These are phyloP conservation scores for Drosophila crucigera DNA, from an alignment of 2,888 invertebrate genomes.

Conservation along the genomic window DNA sequence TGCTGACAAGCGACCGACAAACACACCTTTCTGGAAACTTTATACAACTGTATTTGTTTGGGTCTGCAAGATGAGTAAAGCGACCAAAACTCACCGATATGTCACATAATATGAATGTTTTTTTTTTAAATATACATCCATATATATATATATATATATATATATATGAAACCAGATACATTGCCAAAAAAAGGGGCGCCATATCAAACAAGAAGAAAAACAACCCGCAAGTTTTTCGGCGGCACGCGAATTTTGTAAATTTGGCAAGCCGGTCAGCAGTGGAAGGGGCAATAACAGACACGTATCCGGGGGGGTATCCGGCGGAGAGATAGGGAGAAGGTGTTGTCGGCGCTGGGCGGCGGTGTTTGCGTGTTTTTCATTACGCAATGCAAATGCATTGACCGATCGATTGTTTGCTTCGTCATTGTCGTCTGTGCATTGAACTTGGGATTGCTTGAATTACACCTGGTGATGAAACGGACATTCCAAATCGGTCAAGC, in stretches of 20 bases:
- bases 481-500: constrained; percentile 3
- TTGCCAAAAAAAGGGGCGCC: constrained; percentile 19
- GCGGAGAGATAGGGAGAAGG: not conserved
- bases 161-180: constrained; percentile 22
- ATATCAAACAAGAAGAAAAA: constrained; percentile 28
- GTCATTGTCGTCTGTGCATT: constrained; percentile 70
- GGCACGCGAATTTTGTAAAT: constrained; percentile 61
- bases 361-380: constrained; percentile 27
- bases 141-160: not conserved
- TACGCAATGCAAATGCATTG: constrained; percentile 66
- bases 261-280: constrained; percentile 49
- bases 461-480: not conserved
- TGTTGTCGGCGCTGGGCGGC: constrained; percentile 1
- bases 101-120: constrained; percentile 52
- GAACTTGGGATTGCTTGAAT: constrained; percentile 51
- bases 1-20: constrained; percentile 52
- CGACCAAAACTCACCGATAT: constrained; percentile 52
- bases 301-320: not conserved
- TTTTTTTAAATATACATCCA: constrained; percentile 19
- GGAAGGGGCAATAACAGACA: not conserved
- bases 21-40: constrained; percentile 64
- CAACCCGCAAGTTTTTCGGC: constrained; percentile 24
- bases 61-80: constrained; percentile 48
- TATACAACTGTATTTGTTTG: constrained; percentile 51
- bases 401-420: constrained; percentile 56